Evolutionary conservation across 2,113 vertebrate genomes (phyloP).

Genomic region (Rhabdornis inornatus): DNA sequence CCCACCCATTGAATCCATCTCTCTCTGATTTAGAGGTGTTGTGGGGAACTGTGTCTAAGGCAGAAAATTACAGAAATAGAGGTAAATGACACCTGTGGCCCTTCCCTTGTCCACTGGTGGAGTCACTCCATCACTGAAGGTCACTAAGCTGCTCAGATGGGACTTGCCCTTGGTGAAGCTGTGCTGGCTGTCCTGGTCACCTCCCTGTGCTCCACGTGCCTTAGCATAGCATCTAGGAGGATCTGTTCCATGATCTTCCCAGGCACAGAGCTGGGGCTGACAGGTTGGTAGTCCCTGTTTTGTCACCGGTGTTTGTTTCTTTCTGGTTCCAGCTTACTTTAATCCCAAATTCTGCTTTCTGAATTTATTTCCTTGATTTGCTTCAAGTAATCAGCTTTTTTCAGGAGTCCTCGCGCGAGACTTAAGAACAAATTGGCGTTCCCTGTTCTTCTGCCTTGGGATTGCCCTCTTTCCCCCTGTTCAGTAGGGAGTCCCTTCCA

Average conservation of each 20-base stretch:
- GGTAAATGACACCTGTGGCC: neutral
- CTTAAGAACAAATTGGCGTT: neutral
- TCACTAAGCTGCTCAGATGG: neutral
- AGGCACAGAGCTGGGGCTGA: neutral
- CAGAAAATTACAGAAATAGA: neutral
- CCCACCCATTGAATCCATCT: neutral
- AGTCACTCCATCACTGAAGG: neutral
- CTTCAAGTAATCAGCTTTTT: constrained; percentile 2
- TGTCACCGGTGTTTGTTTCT: neutral
- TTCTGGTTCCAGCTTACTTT: neutral
- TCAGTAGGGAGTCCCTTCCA: neutral
- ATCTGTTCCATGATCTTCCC: neutral
- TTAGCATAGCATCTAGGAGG: neutral
- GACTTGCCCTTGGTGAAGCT: neutral
- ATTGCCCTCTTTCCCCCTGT: neutral
- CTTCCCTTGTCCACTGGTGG: neutral
- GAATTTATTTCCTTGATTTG: neutral
- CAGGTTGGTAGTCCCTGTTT: neutral
- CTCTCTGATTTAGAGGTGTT: neutral
- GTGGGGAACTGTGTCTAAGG: neutral
- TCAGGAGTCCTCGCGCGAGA: neutral
- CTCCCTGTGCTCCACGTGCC: neutral
- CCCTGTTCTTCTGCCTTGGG: neutral
- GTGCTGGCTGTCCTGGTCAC: neutral
- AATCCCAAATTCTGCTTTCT: neutral